Evolutionary conservation across 2,888 invertebrate species (phyloP).

Genomic region (Andrena dorsata): DNA sequence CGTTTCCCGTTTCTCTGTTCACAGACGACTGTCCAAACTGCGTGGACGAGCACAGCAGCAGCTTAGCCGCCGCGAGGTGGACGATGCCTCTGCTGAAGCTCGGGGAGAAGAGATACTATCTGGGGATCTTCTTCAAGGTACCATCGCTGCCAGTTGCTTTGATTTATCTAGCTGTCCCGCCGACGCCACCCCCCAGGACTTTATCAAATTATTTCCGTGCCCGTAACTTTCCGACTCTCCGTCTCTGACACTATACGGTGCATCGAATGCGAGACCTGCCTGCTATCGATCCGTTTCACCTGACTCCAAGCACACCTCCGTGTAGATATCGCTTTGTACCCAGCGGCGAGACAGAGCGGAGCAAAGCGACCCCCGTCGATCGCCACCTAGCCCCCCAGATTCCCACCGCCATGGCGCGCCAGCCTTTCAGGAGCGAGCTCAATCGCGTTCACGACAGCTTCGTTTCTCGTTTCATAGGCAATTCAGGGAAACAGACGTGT

Average conservation of each 20-base stretch:
- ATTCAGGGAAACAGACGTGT: background rate
- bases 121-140: constrained; percentile 98
- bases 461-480: constrained; percentile 1
- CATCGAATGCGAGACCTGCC: constrained; percentile 61
- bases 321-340: constrained; percentile 14
- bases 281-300: constrained; percentile 58
- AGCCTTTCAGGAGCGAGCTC: background rate
- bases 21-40: constrained; percentile 93
- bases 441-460: background rate
- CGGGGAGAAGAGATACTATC: constrained; percentile 95
- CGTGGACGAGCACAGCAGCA: constrained; percentile 88
- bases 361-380: constrained; percentile 20
- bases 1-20: constrained; percentile 34
- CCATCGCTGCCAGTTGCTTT: constrained; percentile 62
- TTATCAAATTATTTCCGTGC: constrained; percentile 71
- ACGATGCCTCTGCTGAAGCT: constrained; percentile 95
- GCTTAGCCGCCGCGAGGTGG: constrained; percentile 91
- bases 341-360: constrained; percentile 12
- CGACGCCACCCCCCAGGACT: constrained; percentile 57
- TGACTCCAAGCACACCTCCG: constrained; percentile 11
- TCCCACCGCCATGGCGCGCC: too few relatives aligned
- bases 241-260: constrained; percentile 64
- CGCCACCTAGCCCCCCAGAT: background rate
- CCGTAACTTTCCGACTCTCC: constrained; percentile 62
- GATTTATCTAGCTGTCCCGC: constrained; percentile 60